Evolutionary conservation across 2,888 invertebrate species (phyloP), one percentile per base, ranked within the genome.

Genomic region (Argyra leucocephala): DNA sequence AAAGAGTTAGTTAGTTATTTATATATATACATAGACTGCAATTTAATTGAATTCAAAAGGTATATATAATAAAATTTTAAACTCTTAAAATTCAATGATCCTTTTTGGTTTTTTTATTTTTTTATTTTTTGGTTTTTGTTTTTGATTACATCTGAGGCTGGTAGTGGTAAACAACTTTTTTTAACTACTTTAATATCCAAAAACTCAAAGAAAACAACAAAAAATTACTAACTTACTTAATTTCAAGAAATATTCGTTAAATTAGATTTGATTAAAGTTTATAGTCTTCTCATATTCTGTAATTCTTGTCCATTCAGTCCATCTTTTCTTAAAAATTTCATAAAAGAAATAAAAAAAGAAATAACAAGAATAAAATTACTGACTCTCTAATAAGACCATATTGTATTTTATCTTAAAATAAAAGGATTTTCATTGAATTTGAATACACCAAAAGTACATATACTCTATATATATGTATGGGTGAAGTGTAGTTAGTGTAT

Each of bases 31-130:
- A 31, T 31, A 7, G 31, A 48, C 15, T 48, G 48, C 48, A 48
- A 48, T 48, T 18, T 48, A 48, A 48, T 48, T 48, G 48, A 48
- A 48, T 48, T 48, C 18, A 48, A 48, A 48, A 48, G 48, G 48
- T 48, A 48, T 37, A 31, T 48, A 48, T 48, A 48, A 48, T 48
- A 48, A 48, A 48, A 31, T 31, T 31, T 31, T 7, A 31, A 31
- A 31, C 31, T n/a, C n/a, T 31, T 31, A 31, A 31, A n/a, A 48
- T 18, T 48, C 48, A 48, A 48, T 48, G 48, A 48, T 48, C 48
- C 48, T 48, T 48, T n/a, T 48, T 48, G 48, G 48, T 15, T 48
- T 48, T 48, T 2, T n/a, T 48, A 2, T 15, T 18, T 48, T 18
- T n/a, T 48, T n/a, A 48, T 2, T 18, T 48, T 15, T 48, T 48